Percentiles rank a stretch among this genome's conserved stretches.
These are phyloP conservation scores for Molanna angustata DNA, from an alignment of 2,888 invertebrate genomes.

Conservation along the genomic window DNA sequence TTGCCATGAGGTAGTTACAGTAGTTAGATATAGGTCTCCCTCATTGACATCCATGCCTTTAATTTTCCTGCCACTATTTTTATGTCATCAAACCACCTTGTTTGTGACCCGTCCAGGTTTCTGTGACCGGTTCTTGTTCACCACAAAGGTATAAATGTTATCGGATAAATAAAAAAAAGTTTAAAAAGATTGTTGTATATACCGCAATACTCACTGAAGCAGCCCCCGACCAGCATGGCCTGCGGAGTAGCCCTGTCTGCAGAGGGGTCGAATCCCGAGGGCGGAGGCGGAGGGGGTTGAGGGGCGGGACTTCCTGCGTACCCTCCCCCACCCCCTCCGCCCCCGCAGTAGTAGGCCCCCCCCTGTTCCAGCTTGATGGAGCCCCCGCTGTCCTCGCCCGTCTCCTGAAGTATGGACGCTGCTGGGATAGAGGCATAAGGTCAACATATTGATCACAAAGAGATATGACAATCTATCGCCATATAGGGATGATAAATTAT, in stretches of 20 bases:
- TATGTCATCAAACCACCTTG: no score
- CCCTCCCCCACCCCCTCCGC: no score
- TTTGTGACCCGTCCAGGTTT: no score
- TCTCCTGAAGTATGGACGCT: conserved; percentile 94
- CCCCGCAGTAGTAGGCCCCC: conserved; percentile 53
- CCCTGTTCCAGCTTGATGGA: conserved; percentile 53
- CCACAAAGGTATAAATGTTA: no score
- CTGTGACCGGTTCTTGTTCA: no score
- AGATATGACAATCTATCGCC: no score
- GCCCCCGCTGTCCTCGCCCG: conserved; percentile 65
- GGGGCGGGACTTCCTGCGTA: conserved; percentile 36
- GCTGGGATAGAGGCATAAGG: conserved; percentile 36
- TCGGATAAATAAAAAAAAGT: neutral
- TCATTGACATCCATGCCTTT: no score
- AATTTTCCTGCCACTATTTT: no score
- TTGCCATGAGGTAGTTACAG: no score
- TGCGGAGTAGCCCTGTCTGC: conserved; percentile 57
- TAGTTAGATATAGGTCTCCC: no score
- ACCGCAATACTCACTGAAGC: conserved; percentile 65
- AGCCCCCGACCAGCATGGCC: conserved; percentile 69
- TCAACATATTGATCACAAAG: conserved; percentile 22
- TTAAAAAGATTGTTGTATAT: conserved; percentile 9
- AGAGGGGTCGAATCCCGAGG: conserved; percentile 41
- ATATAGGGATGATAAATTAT: no score
- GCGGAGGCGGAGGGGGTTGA: conserved; percentile 45